Evolutionary conservation across 2,888 invertebrate genomes (phyloP).

Genomic region (Carpatolechia fugitivella): DNA sequence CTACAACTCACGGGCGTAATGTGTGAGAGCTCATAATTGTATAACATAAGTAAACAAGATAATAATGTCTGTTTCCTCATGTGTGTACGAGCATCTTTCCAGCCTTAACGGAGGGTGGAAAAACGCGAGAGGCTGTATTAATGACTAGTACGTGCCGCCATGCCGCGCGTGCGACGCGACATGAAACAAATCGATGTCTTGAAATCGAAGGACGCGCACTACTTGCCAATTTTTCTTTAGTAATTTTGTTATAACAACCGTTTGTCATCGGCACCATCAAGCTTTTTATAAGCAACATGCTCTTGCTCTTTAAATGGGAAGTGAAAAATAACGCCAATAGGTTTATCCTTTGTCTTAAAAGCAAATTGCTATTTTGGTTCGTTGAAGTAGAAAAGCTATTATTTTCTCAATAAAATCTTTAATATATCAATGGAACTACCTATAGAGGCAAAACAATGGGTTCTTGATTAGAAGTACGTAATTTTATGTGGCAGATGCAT

Average conservation of each 20-base stretch:
- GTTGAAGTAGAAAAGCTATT: not conserved
- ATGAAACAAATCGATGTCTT: slow-evolving; percentile 55
- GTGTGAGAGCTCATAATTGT: slow-evolving; percentile 17
- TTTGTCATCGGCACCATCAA: slow-evolving; percentile 19
- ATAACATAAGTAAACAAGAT: slow-evolving; percentile 20
- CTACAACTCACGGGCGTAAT: slow-evolving; percentile 12
- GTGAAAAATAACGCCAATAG: slow-evolving; percentile 3
- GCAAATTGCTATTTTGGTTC: not conserved
- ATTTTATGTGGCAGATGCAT: no score
- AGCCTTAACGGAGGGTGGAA: slow-evolving; percentile 33
- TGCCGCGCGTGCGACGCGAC: slow-evolving; percentile 43
- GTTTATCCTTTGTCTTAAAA: not conserved
- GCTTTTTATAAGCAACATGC: slow-evolving; percentile 1
- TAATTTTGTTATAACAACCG: slow-evolving; percentile 34
- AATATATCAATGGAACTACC: no score
- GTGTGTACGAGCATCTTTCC: slow-evolving; percentile 23
- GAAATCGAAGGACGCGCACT: slow-evolving; percentile 49
- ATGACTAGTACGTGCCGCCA: slow-evolving; percentile 53
- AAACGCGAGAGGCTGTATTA: slow-evolving; percentile 50
- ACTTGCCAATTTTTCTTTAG: slow-evolving; percentile 46
- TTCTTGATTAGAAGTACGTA: no score
- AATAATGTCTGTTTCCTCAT: slow-evolving; percentile 19
- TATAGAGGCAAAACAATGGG: no score
- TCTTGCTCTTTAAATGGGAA: not conserved
- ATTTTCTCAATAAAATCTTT: no score